Evolutionary conservation across 2,888 invertebrate species (phyloP), one percentile per base, ranked within the genome.

Genomic region (Aphidius colemani): DNA sequence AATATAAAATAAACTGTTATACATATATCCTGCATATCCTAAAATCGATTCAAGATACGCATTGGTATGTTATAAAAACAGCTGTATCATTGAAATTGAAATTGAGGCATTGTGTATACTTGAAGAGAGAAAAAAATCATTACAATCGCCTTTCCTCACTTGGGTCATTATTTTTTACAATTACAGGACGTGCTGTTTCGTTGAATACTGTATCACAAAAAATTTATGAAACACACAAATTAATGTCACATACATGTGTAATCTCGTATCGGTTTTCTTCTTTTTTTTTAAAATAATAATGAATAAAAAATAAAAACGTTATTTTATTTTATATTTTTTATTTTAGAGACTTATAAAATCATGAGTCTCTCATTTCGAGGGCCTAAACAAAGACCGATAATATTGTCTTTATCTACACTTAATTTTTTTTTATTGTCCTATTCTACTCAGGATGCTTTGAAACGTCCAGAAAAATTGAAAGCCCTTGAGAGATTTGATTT

Each of bases 171-270:
- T 56, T 67, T 64, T 67, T 68, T 68, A 70, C 69, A 70, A 70
- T 70, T 69, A 68, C 70, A 70, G 70, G 70, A 70, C 69, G 70
- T 69, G 62, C 70, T 59, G 67, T 69, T 70, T 70, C 68, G 64
- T 65, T 68, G 63, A 53, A 65, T 65, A 65, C 64, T 58, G 58
- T 61, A 64, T 64, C 64, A 64, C 44, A 56, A 18, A 10, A 64
- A 60, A 62, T 30, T 30, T 30, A 30, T 30, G 30, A 30, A 30
- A 30, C 5, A 30, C 30, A 30, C 30, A 30, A 30, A 30, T 30
- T 30, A 30, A 30, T 30, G 30, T 30, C 3, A 30, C 30, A 30
- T 3, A 30, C 30, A 30, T 68, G 66, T 60, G 64, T 60, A 56
- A 63, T 48, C 45, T 61, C 57, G 63, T 59, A 49, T 61, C 10